Percentiles rank a stretch among this genome's conserved stretches.
Conservation (phyloP, 2,888 invertebrate genomes). For the Himalopsyche japonica region DNA sequence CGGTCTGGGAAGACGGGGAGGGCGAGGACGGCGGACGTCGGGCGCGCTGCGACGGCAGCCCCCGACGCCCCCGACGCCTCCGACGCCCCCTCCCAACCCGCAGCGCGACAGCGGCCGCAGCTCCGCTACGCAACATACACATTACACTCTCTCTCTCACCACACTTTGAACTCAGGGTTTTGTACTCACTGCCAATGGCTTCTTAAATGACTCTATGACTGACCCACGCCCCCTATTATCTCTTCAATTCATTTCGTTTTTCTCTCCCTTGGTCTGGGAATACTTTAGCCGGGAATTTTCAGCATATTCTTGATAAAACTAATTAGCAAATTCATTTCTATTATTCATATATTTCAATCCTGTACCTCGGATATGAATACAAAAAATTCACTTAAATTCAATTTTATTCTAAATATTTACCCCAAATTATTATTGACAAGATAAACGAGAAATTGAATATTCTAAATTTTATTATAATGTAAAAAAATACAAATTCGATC, state of each 20-base stretch:
- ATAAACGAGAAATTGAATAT: too few relatives aligned
- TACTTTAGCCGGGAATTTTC: neutral
- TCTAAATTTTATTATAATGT: too few relatives aligned
- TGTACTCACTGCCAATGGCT: neutral
- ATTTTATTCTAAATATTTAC: too few relatives aligned
- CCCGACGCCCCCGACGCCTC: conserved; percentile 45
- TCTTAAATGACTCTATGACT: neutral
- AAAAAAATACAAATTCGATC: too few relatives aligned
- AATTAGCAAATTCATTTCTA: neutral
- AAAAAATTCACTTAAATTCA: too few relatives aligned
- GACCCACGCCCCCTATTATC: neutral
- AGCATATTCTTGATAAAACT: neutral
- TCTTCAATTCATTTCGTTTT: neutral
- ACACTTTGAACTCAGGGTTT: neutral
- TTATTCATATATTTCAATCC: too few relatives aligned
- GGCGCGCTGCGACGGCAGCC: conserved; percentile 33
- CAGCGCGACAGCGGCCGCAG: conserved; percentile 40
- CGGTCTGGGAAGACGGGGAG: conserved; percentile 17
- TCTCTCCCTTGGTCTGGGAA: neutral
- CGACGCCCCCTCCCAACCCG: conserved; percentile 44
- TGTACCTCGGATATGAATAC: too few relatives aligned
- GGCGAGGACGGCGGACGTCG: conserved; percentile 29
- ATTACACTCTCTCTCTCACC: neutral
- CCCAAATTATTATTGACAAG: too few relatives aligned
- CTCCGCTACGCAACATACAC: conserved; percentile 45